Base-by-base conservation (phyloP, 2,888 invertebrate genomes). In the Pristionchus fissidentatus region DNA sequence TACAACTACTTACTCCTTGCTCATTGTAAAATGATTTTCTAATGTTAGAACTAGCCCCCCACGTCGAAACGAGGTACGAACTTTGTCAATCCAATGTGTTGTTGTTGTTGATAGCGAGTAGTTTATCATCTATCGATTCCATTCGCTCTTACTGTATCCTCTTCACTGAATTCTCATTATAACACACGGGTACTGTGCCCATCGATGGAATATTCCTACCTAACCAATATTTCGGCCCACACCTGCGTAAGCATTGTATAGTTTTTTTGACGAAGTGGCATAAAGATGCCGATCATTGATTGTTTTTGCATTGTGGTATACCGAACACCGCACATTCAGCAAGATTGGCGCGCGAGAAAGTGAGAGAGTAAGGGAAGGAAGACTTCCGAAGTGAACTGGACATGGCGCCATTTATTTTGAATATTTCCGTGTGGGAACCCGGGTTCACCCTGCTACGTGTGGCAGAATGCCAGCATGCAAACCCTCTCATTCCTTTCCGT, bases 201-300 rank as follows among this genome's bases (percentile, higher is more conserved):
- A 35, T 62, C n/a, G n/a, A n/a, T n/a, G n/a, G n/a, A n/a, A 62
- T 62, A n/a, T 26, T 62, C 19, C 15, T 19, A 10, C 29, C 35
- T 62, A 3, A 15, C 62, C 62, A 10, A 62, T 2, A 13, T 62
- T 32, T 29, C 32, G 32, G 15, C 41, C 32, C n/a, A 73, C 35
- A 19, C 49, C 19, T 49, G 13, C 49, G 19, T 19, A 66, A n/a
- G 73, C n/a, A 32, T 41, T 73, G 73, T 73, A 41, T 41, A 73
- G n/a, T 73, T 43, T 73, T n/a, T 32, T 32, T 49, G 10, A 10
- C 49, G 10, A 49, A 73, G 10, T 15, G 73, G 32, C 73, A 73
- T 73, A 73, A 73, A 73, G 73, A 73, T 73, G 73, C 32, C 43
- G 43, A 43, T 41, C 13, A 19, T 41, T 73, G 19, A 32, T 29